Evolutionary conservation across 2,888 invertebrate species (phyloP), one percentile per base, ranked within the genome.

Genomic region (Diadromus collaris): DNA sequence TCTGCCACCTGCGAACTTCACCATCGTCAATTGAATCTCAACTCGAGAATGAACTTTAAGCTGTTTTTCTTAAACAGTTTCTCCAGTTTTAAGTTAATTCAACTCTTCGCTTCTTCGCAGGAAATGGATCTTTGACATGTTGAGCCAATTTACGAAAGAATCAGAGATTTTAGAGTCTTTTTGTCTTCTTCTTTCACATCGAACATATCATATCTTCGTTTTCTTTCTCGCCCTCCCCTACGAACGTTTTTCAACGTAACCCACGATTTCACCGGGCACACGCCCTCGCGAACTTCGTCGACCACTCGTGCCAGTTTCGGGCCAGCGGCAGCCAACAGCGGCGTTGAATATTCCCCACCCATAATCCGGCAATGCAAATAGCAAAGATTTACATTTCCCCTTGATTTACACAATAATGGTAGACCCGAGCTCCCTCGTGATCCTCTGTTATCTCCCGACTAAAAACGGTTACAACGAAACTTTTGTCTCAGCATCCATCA

Each of bases 351-450:
- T 86, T 84, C 82, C 82, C 48, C 46, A 51, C 70, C 65, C 44
- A 72, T 84, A 84, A 85, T 83, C 76, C 83, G n/a, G 72, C 76
- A 72, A 87, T 87, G 86, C 85, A 86, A 87, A 87, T 87, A 83
- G 81, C 77, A 78, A 82, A 80, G 79, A 88, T 87, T 87, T 84
- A 79, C 86, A 86, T 87, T 83, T 86, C 71, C 24, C 80, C 85
- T 83, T 86, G 83, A 85, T 87, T 87, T 85, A 75, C 85, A 84
- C 86, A 86, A 87, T 84, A 86, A 87, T 84, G 74, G 83, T 68
- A 69, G 54, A 70, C 54, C 44, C 32, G 72, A 74, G 70, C 74
- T 76, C 78, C 74, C 54, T 38, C 32, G 70, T 69, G 65, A 76
- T 77, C 78, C 74, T 79, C 80, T 81, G 81, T 83, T 82, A 81